Base-by-base conservation (phyloP, 2,113 vertebrate genomes). In the Mastomys natalensis region DNA sequence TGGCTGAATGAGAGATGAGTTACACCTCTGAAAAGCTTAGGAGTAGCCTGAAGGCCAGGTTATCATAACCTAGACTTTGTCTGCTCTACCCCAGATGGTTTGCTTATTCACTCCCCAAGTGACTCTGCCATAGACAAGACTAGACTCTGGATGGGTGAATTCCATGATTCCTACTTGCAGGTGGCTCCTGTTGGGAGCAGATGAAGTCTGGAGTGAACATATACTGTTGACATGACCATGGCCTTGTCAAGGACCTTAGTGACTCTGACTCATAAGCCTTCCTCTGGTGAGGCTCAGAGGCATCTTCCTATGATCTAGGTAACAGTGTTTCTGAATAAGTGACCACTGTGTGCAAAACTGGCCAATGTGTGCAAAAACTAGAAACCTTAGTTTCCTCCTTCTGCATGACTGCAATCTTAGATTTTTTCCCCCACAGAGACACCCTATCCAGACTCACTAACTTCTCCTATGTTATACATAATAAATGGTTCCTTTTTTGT, bases 101-200 rank as follows among this genome's bases (percentile, higher is more conserved):
- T 29, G 8, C 48, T 84, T 45, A 13, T 48, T 45, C 4, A 1
- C 1, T 34, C 29, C 12, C 43, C 13, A 6, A 2, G 3, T 0
- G 55, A 45, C 53, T 40, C 10, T 17, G 40, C 40, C 9, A 37
- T 31, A 43, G 13, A 62, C 53, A 17, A 90, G 62, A 60, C 62
- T 29, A 55, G 85, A 34, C 55, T n/a, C 15, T 3, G 24, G 51
- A 22, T n/a, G 1, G 21, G 37, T 12, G 74, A 34, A 31, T 4
- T 43, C 29, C 34, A 21, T 48, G 31, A 16, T 78, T 78, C 76
- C 48, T 78, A 51, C 40, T 12, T 74, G 40, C 43, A 26, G 40
- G 9, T 74, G 22, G 40, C 73, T 45, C 22, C 73, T 76, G 40
- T 45, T 11, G 73, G 26, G 26, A 77, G 26, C 43, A 48, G 26